phyloP scores from a whole-genome alignment of 2,113 vertebrate genomes.

The Dipodomys merriami region DNA sequence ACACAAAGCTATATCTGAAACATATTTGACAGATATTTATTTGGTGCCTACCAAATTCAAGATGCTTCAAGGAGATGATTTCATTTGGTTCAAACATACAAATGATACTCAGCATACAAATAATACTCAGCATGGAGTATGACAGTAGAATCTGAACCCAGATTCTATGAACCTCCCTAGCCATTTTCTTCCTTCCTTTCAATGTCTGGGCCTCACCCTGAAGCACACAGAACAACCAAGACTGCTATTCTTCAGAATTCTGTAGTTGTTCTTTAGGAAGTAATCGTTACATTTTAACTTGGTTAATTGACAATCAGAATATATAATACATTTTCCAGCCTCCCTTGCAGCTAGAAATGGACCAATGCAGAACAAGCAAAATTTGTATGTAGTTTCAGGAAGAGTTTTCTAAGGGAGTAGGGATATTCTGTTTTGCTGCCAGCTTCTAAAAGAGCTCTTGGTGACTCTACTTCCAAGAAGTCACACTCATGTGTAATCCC shows the following conservation, averaged over 20 bases:
- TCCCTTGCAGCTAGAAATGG: conserved; percentile 62
- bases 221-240: not conserved
- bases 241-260: not conserved
- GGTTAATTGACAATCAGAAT: not conserved
- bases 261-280: not conserved
- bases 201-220: not conserved
- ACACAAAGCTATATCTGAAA: conserved; percentile 46
- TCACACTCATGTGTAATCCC: not conserved
- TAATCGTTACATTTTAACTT: conserved; percentile 9
- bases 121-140: not conserved
- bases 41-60: not conserved
- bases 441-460: conserved; percentile 13
- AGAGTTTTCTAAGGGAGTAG: conserved; percentile 23
- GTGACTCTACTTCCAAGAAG: not conserved
- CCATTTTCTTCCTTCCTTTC: not conserved
- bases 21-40: conserved; percentile 23
- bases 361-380: not conserved
- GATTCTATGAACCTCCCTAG: not conserved
- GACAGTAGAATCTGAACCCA: conserved; percentile 25
- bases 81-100: not conserved
- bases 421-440: not conserved
- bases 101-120: not conserved
- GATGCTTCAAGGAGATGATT: not conserved
- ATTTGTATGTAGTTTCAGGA: not conserved
- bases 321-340: conserved; percentile 4